Evolutionary conservation across 2,113 vertebrate genomes (phyloP).

Genomic region (Aix galericulata): DNA sequence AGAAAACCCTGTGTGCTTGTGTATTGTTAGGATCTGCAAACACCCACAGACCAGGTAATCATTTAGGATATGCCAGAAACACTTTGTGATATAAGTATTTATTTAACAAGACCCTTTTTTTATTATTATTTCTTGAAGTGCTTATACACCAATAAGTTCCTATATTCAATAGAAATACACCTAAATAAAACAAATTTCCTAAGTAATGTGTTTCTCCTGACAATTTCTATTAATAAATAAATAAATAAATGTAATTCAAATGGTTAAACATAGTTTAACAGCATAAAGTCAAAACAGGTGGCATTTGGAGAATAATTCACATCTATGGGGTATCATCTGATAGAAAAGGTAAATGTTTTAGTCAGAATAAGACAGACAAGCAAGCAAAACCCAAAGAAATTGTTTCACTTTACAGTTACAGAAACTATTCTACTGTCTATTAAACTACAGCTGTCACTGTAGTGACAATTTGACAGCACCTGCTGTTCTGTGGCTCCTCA

Average conservation of each 20-base stretch:
- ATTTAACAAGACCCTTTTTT: background rate
- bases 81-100: background rate
- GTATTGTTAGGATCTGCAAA: background rate
- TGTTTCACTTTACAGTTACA: background rate
- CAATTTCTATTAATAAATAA: background rate
- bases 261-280: background rate
- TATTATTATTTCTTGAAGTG: background rate
- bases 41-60: background rate
- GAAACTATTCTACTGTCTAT: background rate
- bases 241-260: rapidly evolving
- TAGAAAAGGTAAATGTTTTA: background rate
- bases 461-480: background rate
- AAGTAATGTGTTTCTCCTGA: background rate
- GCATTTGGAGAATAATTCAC: background rate
- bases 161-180: background rate
- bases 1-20: background rate
- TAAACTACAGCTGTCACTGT: background rate
- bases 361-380: background rate
- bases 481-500: background rate
- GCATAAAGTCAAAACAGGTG: background rate
- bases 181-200: background rate
- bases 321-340: background rate
- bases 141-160: background rate
- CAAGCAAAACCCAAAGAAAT: background rate
- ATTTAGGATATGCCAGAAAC: background rate